These are phyloP conservation scores for Rhopilema esculentum DNA, from an alignment of 30 jellyfish, hydroid and myxozoan genomes.

Conservation along the genomic window DNA sequence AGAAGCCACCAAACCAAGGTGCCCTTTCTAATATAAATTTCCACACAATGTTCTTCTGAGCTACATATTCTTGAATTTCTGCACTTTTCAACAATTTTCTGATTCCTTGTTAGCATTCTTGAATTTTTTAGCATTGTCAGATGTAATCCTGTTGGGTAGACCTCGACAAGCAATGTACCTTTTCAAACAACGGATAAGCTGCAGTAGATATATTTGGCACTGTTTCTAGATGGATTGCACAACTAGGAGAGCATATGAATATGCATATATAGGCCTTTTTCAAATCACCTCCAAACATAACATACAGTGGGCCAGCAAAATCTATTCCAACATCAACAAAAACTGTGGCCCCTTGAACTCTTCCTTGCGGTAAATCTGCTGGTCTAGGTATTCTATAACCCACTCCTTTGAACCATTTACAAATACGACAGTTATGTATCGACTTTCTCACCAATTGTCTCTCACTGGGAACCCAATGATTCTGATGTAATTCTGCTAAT, in stretches of 20 bases:
- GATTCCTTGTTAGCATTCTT: too few species aligned
- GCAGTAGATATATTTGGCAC: slow-evolving; percentile 8
- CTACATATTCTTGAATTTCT: too few species aligned
- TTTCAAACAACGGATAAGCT: slow-evolving; percentile 17
- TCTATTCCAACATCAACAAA: slow-evolving; percentile 30
- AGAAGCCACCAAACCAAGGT: too few species aligned
- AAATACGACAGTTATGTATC: background rate
- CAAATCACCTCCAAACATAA: slow-evolving; percentile 22
- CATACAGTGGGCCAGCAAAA: slow-evolving; percentile 58
- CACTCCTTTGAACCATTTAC: slow-evolving; percentile 29
- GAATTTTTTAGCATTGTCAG: too few species aligned
- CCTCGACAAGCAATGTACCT: too few species aligned
- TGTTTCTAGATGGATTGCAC: slow-evolving; percentile 57
- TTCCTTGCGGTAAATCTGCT: slow-evolving; percentile 36
- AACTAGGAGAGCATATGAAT: slow-evolving; percentile 16
- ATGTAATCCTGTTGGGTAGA: too few species aligned
- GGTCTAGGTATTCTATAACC: background rate
- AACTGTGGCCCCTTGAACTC: slow-evolving; percentile 21
- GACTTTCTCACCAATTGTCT: slow-evolving; percentile 4
- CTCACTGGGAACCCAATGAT: too few species aligned
- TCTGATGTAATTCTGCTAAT: too few species aligned
- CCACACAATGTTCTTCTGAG: too few species aligned
- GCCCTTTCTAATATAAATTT: too few species aligned
- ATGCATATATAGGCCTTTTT: slow-evolving; percentile 8
- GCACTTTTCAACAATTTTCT: too few species aligned